A percentile compares a stretch with the other conserved stretches of the same genome.
Conservation (phyloP, 1,140 invertebrate species). For the Bilobella aurantiaca region DNA sequence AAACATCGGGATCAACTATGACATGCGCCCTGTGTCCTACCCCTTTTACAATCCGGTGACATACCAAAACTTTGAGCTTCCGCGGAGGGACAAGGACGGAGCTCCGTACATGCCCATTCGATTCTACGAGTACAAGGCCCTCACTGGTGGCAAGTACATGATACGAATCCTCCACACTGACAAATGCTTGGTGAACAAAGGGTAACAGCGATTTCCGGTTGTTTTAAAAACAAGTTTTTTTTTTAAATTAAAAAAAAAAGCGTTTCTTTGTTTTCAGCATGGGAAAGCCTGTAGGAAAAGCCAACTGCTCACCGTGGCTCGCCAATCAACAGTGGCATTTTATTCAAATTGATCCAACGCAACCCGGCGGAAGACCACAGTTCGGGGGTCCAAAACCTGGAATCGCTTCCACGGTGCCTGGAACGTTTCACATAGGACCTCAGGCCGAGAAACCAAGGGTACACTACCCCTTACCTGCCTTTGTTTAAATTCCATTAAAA, state of each 20-base stretch:
- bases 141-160: conserved; percentile 10
- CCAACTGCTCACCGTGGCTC: conserved; percentile 17
- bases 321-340: conserved; percentile 19
- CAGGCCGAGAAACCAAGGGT: neutral
- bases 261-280: neutral
- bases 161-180: conserved; percentile 19
- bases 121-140: conserved; percentile 15
- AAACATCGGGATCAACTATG: conserved; percentile 18
- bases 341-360: conserved; percentile 1
- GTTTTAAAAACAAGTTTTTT: neutral
- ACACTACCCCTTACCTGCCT: too few species aligned
- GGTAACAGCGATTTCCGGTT: too few species aligned
- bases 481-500: too few species aligned
- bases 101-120: conserved; percentile 19
- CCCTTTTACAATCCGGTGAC: conserved; percentile 20
- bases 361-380: neutral
- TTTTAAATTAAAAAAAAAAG: conserved; percentile 8
- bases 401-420: neutral
- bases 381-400: neutral
- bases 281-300: conserved; percentile 15
- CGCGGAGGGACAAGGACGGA: conserved; percentile 4
- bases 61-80: conserved; percentile 14
- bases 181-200: conserved; percentile 22
- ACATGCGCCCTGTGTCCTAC: conserved; percentile 12
- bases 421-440: neutral